Percentiles rank a stretch among this genome's conserved stretches.
Evolutionary conservation across 2,888 invertebrate species (phyloP).

Genomic region (Lycaena phlaeas): DNA sequence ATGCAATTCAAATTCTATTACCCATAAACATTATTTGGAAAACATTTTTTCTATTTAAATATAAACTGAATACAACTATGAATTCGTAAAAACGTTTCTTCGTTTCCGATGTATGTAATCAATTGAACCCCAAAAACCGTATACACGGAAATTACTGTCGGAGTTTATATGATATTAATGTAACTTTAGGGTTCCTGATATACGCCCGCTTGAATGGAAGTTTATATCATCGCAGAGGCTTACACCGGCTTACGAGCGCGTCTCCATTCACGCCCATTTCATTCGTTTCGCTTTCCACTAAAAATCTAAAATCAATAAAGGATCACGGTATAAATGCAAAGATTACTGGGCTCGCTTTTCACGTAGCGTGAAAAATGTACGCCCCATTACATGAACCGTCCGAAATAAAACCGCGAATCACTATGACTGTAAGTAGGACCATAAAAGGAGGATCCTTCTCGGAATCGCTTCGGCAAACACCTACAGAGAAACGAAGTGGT

Average conservation of each 20-base stretch:
- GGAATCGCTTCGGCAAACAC: constrained; percentile 72
- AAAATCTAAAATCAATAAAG: constrained; percentile 74
- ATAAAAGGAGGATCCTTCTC: constrained; percentile 65
- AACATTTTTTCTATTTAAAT: background rate
- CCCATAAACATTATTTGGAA: constrained; percentile 9
- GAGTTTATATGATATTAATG: constrained; percentile 16
- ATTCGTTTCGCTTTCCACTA: constrained; percentile 69
- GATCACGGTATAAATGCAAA: constrained; percentile 71
- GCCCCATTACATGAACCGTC: constrained; percentile 63
- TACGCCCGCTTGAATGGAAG: constrained; percentile 53
- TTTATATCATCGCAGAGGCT: constrained; percentile 65
- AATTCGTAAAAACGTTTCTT: too few species aligned
- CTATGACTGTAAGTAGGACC: constrained; percentile 65
- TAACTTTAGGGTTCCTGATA: constrained; percentile 49
- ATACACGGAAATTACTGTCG: constrained; percentile 12
- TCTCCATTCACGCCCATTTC: constrained; percentile 67
- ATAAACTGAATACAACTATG: too few species aligned
- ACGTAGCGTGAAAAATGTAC: constrained; percentile 67
- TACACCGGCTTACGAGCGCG: constrained; percentile 63
- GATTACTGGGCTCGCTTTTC: constrained; percentile 64
- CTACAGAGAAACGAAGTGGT: constrained; percentile 67
- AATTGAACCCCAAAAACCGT: constrained; percentile 5
- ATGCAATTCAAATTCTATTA: constrained; percentile 27
- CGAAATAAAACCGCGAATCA: constrained; percentile 73
- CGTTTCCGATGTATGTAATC: background rate